Conservation (phyloP, 2,888 invertebrate genomes). For the Thymelicus sylvestris region DNA sequence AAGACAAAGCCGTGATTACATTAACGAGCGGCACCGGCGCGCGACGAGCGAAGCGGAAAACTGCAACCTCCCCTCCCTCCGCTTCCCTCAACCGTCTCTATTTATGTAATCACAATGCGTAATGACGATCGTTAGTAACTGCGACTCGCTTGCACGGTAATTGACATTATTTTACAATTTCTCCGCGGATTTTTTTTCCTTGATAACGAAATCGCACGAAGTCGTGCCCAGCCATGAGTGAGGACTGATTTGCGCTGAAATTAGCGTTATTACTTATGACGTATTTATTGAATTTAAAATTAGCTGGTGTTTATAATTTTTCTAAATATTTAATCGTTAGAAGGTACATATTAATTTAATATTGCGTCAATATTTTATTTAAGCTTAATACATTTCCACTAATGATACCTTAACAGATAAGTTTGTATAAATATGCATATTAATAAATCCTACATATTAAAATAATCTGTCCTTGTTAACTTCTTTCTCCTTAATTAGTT, state of each 20-base stretch:
- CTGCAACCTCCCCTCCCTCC: conserved; percentile 66
- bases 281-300: background rate
- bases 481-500: too few relatives aligned
- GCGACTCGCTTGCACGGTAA: conserved; percentile 71
- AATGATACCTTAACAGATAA: too few relatives aligned
- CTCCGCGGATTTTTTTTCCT: conserved; percentile 65
- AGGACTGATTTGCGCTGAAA: conserved; percentile 26
- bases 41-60: conserved; percentile 76
- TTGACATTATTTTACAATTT: conserved; percentile 84
- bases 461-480: too few relatives aligned
- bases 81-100: conserved; percentile 71
- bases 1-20: conserved; percentile 63
- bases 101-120: conserved; percentile 81
- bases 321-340: too few relatives aligned
- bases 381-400: too few relatives aligned
- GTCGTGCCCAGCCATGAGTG: conserved; percentile 67
- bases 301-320: background rate
- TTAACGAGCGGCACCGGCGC: conserved; percentile 66
- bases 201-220: conserved; percentile 71
- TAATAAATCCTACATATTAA: too few relatives aligned
- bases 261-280: conserved; percentile 1
- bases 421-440: too few relatives aligned
- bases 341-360: too few relatives aligned
- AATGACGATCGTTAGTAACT: conserved; percentile 78
- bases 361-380: too few relatives aligned